phyloP scores from a whole-genome alignment of 2,113 vertebrate genomes.

The Pachyramphus minor region DNA sequence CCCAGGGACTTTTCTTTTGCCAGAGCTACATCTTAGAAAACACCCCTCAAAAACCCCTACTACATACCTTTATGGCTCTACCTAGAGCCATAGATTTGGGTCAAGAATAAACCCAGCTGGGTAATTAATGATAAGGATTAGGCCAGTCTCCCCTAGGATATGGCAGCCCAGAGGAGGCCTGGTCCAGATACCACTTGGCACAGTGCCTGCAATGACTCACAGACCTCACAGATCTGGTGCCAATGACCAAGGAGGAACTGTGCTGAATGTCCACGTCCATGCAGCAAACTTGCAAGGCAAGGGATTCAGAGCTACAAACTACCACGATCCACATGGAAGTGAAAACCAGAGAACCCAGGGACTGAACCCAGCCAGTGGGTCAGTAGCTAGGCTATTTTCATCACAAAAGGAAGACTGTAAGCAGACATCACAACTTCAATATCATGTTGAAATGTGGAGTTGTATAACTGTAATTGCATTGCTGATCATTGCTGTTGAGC shows the following conservation, averaged over 20 bases:
- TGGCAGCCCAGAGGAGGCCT: background rate
- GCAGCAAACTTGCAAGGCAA: background rate
- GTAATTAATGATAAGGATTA: background rate
- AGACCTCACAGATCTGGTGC: background rate
- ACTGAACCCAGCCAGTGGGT: background rate
- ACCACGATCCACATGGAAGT: rapidly evolving
- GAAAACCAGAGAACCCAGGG: rapidly evolving
- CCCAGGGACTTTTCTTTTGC: background rate
- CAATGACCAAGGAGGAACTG: background rate
- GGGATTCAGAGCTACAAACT: background rate
- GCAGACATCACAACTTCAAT: background rate
- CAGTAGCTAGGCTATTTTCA: background rate
- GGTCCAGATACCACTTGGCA: background rate
- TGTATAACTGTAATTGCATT: background rate
- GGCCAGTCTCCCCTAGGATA: background rate
- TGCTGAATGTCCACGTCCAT: background rate
- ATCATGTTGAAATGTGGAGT: background rate
- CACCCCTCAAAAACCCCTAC: background rate
- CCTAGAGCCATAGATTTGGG: background rate
- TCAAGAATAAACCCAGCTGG: background rate
- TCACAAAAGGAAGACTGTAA: background rate
- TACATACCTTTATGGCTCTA: background rate
- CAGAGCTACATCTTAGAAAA: background rate
- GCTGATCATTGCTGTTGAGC: background rate
- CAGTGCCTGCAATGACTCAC: rapidly evolving